Evolutionary conservation across 1,140 invertebrate genomes (phyloP).

Genomic region (Hetaerina americana): DNA sequence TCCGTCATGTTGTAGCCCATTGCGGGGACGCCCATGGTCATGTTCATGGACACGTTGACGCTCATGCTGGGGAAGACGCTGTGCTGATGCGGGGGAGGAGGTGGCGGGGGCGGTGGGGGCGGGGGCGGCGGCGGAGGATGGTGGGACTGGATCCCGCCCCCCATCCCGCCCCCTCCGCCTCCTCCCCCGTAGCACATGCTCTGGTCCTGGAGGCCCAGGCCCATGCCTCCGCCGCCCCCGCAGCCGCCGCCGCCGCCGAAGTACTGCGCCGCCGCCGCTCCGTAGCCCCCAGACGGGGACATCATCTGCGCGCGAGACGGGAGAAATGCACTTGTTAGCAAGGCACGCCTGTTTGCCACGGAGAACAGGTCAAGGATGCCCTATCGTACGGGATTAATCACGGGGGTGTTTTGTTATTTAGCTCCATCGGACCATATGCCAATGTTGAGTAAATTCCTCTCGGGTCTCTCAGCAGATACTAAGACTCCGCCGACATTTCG

Average conservation of each 20-base stretch:
- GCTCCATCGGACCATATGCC: no score
- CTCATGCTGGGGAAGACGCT: constrained; percentile 73
- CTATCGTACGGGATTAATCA: no score
- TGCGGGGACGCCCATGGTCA: constrained; percentile 58
- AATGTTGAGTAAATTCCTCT: no score
- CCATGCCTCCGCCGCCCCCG: neutral
- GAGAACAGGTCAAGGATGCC: no score
- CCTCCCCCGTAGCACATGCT: neutral
- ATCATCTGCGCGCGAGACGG: no score
- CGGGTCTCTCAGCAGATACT: no score
- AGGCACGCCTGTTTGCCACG: no score
- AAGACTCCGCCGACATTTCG: no score
- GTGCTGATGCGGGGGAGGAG: neutral
- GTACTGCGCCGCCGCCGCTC: constrained; percentile 10
- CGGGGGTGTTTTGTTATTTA: no score
- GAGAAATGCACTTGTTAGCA: no score
- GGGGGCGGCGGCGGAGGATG: constrained; percentile 37
- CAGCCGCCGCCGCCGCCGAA: neutral
- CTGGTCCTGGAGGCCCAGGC: neutral
- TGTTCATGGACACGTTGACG: constrained; percentile 93
- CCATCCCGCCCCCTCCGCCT: neutral
- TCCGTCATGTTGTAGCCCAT: constrained; percentile 53
- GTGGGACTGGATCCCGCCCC: constrained; percentile 29
- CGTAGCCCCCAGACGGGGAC: constrained; percentile 12
- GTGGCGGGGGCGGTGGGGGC: neutral